These are phyloP conservation scores for Mesocricetus auratus DNA, from an alignment of 2,113 vertebrate species.

Conservation along the genomic window DNA sequence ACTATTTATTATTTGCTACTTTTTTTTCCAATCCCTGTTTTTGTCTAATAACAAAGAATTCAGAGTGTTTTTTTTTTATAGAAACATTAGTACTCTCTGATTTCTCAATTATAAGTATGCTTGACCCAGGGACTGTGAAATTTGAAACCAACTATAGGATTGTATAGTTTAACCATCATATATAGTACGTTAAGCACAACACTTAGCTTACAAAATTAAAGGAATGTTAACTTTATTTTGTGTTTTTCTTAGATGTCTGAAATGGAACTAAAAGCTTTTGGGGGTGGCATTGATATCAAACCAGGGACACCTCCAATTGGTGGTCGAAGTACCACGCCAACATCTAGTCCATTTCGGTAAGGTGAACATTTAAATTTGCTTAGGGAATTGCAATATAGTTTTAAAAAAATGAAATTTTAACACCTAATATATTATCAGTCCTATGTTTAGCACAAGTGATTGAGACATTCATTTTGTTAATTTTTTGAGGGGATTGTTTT, in stretches of 20 bases:
- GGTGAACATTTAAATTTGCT: conserved; percentile 67
- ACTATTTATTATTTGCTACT: not conserved
- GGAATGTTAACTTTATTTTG: not conserved
- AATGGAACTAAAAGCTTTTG: conserved; percentile 97
- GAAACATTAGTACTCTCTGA: not conserved
- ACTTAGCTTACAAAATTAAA: conserved; percentile 25
- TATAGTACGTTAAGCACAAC: not conserved
- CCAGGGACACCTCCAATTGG: conserved; percentile 96
- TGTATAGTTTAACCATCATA: not conserved
- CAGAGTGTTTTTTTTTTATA: not conserved
- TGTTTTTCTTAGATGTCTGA: conserved; percentile 92
- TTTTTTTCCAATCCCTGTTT: not conserved
- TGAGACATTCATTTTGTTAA: not conserved
- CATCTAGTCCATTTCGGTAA: conserved; percentile 98
- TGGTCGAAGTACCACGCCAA: conserved; percentile 96
- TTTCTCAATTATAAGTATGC: not conserved
- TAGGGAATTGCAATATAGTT: conserved; percentile 34
- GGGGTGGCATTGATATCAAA: conserved; percentile 96
- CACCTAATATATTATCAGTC: not conserved
- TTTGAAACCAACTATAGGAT: not conserved
- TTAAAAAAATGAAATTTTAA: not conserved
- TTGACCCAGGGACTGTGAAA: not conserved
- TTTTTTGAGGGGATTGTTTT: too few relatives aligned
- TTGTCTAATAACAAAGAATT: not conserved
- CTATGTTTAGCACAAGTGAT: not conserved